A percentile compares a stretch with the other conserved stretches of the same genome.
Conservation (phyloP, 2,888 invertebrate genomes). For the Euclidia mi region DNA sequence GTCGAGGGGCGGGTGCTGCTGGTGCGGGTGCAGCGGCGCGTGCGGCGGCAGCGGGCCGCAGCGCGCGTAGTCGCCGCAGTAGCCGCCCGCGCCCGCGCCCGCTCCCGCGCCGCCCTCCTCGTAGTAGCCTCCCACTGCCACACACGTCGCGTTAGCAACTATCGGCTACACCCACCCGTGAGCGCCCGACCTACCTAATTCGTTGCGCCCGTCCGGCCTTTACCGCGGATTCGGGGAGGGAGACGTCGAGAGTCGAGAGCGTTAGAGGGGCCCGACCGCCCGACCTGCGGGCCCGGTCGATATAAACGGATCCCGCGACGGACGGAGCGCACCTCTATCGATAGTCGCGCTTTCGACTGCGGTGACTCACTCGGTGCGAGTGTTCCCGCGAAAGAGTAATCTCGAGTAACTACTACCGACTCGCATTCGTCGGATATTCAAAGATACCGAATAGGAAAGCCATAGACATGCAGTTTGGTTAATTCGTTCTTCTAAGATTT, state of each 20-base stretch:
- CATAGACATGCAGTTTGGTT: conserved; percentile 83
- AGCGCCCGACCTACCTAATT: conserved; percentile 76
- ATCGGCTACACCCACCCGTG: conserved; percentile 53
- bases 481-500: conserved; percentile 56
- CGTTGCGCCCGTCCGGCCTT: conserved; percentile 42
- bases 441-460: conserved; percentile 70
- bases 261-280: conserved; percentile 33
- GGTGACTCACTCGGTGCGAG: conserved; percentile 34
- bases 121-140: conserved; percentile 89
- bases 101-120: conserved; percentile 80
- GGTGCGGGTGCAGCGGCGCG: conserved; percentile 57
- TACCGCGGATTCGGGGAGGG: conserved; percentile 36
- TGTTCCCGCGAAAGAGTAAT: conserved; percentile 24
- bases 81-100: conserved; percentile 74
- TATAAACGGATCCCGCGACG: conserved; percentile 18
- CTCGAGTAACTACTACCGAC: conserved; percentile 39
- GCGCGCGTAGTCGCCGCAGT: conserved; percentile 84
- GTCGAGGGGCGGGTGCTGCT: conserved; percentile 66
- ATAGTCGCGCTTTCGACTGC: conserved; percentile 29
- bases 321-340: conserved; percentile 15
- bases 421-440: conserved; percentile 49
- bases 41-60: conserved; percentile 71
- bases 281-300: conserved; percentile 15
- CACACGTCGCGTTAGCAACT: conserved; percentile 81
- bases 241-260: conserved; percentile 32